Evolutionary conservation across 1,140 invertebrate species (phyloP).

Genomic region (Heliconius nattereri): DNA sequence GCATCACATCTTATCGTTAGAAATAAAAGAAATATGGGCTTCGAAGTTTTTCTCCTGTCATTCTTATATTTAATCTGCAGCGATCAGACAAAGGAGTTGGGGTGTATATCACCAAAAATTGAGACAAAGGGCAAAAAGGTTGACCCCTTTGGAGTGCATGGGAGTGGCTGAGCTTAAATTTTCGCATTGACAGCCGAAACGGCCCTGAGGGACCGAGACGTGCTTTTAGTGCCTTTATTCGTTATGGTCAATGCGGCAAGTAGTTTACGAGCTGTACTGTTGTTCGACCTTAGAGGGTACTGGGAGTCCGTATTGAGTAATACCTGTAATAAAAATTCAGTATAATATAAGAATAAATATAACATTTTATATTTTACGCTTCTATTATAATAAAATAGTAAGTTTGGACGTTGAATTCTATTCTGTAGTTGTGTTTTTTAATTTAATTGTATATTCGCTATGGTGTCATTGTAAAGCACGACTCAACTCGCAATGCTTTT

Average conservation of each 20-base stretch:
- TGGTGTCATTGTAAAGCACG: too few species aligned
- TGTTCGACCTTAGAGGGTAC: constrained; percentile 64
- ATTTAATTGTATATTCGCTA: too few species aligned
- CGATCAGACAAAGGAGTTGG: constrained; percentile 48
- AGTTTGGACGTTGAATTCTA: too few species aligned
- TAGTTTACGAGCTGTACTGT: constrained; percentile 75
- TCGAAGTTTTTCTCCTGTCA: constrained; percentile 26
- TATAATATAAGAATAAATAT: background rate
- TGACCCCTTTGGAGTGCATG: constrained; percentile 74
- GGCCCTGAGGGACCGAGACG: constrained; percentile 71
- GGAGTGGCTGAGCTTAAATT: constrained; percentile 77
- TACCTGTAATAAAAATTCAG: constrained; percentile 20
- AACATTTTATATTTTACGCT: background rate
- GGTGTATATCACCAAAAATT: constrained; percentile 61
- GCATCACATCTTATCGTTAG: background rate
- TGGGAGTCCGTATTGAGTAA: constrained; percentile 19
- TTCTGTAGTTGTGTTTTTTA: too few species aligned
- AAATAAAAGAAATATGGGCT: constrained; percentile 34
- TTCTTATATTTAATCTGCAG: constrained; percentile 36
- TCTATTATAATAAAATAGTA: background rate
- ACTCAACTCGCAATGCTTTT: too few species aligned
- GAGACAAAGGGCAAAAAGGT: constrained; percentile 74
- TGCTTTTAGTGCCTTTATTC: constrained; percentile 79
- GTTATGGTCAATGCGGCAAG: constrained; percentile 77
- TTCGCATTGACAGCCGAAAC: constrained; percentile 79